Evolutionary conservation across 2,888 invertebrate species (phyloP), one percentile per base, ranked within the genome.

Genomic region (Darwinula stevensoni): DNA sequence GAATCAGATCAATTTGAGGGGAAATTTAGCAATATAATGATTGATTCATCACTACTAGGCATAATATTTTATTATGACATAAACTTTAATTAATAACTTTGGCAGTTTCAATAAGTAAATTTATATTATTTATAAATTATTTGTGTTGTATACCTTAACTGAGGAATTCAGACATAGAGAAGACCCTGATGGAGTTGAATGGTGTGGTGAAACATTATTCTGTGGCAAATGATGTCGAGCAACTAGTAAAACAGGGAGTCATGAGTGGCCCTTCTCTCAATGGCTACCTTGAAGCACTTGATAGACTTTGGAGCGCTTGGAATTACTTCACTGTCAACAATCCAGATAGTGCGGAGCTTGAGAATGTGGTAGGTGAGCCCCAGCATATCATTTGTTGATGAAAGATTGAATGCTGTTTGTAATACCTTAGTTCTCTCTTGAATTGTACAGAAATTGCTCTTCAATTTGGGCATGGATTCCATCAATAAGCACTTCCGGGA

Each of bases 171-270:
- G 88, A 94, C 54, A 74, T 94, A 51, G 86, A 91, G 43, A 65
- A 67, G 39, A 80, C 86, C 2, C 58, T 88, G 17, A 67, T 67
- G 36, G 66, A 75, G 13, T 52, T 97, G 40, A 91, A 94, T 45
- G 74, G 74, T 51, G 91, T 94, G 0, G 73, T 97, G 22, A 75
- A 78, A 32, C 91, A 75, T 48, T 97, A 94, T 50, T 82, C 84
- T 55, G 80, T 88, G 9, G 9, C 29, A 11, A 36, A 36, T 9
- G 57, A 57, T 37, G 50, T 57, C 18, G 57, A 58, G 32, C 43
- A 45, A 16, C 41, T 44, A n/a, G n/a, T n/a, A n/a, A n/a, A n/a
- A n/a, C n/a, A n/a, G n/a, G n/a, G n/a, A n/a, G n/a, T n/a, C n/a
- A n/a, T n/a, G n/a, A n/a, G n/a, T n/a, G n/a, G n/a, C n/a, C n/a